Evolutionary conservation across 37 sponge, comb jelly and placozoan genomes (phyloP).

Genomic region (Halisarca cf. caerulea): DNA sequence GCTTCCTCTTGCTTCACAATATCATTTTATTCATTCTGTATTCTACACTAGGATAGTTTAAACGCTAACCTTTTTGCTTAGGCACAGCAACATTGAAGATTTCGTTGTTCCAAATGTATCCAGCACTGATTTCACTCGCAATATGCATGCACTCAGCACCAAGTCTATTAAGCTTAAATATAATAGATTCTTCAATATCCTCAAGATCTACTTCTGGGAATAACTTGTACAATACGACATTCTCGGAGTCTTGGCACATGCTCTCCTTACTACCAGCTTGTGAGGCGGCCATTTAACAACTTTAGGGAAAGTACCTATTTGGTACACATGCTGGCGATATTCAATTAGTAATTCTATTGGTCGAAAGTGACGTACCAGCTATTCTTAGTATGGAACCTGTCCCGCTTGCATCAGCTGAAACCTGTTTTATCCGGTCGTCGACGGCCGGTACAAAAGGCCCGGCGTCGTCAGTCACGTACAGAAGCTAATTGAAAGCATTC

Average conservation of each 20-base stretch:
- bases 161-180: not conserved
- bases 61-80: not conserved
- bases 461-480: not conserved
- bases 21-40: too few relatives aligned
- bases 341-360: not conserved
- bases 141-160: slow-evolving; percentile 14
- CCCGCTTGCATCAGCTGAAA: not conserved
- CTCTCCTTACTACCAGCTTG: not conserved
- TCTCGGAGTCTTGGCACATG: too few relatives aligned
- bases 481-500: not conserved
- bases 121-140: not conserved
- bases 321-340: not conserved
- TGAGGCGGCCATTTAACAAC: too few relatives aligned
- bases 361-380: not conserved
- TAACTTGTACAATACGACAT: slow-evolving; percentile 54
- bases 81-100: not conserved
- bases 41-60: too few relatives aligned
- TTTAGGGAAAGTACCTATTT: not conserved
- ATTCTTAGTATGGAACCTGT: not conserved
- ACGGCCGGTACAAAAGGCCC: not conserved
- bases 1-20: too few relatives aligned
- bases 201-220: slow-evolving; percentile 16
- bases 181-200: not conserved
- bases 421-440: not conserved
- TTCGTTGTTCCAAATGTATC: slow-evolving; percentile 21